Conservation (phyloP, 2,888 invertebrate species). For the Rhyacophila evoluta region DNA sequence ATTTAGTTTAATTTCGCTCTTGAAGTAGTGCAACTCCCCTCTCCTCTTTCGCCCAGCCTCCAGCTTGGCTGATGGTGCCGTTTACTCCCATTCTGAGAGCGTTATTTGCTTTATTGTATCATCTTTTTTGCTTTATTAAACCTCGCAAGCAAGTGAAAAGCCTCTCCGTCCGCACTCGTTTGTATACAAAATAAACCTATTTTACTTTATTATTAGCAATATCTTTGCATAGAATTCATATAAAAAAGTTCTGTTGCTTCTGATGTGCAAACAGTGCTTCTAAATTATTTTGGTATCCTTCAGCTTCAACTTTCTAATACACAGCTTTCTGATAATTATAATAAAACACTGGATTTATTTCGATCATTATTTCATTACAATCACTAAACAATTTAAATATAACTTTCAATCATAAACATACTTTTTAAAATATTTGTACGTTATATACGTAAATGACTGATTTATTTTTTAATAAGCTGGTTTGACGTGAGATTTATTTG, state of each 20-base stretch:
- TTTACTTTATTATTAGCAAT: slow-evolving; percentile 55
- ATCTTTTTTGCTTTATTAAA: slow-evolving; percentile 52
- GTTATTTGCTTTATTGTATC: slow-evolving; percentile 46
- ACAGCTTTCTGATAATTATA: too few species aligned
- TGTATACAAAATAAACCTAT: slow-evolving; percentile 48
- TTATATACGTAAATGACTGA: too few species aligned
- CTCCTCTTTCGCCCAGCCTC: background rate
- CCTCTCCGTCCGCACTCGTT: slow-evolving; percentile 37
- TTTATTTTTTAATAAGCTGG: too few species aligned
- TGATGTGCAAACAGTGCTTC: background rate
- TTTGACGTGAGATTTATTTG: too few species aligned
- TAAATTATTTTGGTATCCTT: background rate
- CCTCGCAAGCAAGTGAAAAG: slow-evolving; percentile 32
- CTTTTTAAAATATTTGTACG: too few species aligned
- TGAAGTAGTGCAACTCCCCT: background rate
- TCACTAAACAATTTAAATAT: too few species aligned
- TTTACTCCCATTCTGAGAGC: slow-evolving; percentile 34
- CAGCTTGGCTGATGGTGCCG: background rate
- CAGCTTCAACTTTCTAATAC: too few species aligned
- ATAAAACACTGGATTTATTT: too few species aligned
- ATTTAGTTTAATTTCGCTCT: background rate
- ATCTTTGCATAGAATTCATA: slow-evolving; percentile 55
- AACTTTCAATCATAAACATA: too few species aligned
- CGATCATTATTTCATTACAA: too few species aligned
- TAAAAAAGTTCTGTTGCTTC: slow-evolving; percentile 54